These are phyloP conservation scores for Allacma fusca DNA, from an alignment of 2,888 invertebrate species.

Conservation along the genomic window DNA sequence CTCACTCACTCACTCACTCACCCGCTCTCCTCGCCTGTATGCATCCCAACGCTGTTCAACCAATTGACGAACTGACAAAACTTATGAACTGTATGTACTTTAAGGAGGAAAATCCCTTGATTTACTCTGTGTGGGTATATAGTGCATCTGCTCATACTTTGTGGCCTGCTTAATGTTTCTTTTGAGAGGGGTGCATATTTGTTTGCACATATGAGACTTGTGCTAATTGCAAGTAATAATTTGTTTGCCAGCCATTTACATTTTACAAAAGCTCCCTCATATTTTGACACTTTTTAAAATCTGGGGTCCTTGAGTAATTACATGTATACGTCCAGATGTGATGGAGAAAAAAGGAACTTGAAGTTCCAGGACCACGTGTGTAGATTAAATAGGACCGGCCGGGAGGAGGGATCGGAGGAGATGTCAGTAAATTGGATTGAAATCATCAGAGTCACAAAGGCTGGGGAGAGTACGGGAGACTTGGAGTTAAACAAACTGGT, in stretches of 20 bases:
- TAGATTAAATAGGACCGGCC: not conserved
- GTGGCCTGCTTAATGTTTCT: too few species aligned
- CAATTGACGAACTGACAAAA: conserved; percentile 8
- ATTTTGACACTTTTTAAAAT: not conserved
- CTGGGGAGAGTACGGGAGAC: not conserved
- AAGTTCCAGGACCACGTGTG: not conserved
- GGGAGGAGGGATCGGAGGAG: not conserved
- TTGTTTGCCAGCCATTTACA: not conserved
- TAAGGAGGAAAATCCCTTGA: too few species aligned
- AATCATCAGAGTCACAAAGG: not conserved
- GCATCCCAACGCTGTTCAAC: not conserved
- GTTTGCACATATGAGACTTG: not conserved
- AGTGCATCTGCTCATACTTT: too few species aligned
- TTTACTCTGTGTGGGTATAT: too few species aligned
- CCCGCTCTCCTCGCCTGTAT: not conserved
- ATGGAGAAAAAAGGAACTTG: not conserved
- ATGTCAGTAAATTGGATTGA: not conserved
- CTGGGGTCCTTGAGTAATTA: too few species aligned
- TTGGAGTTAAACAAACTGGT: conserved; percentile 33
- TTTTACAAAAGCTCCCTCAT: not conserved
- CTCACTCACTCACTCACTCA: not conserved
- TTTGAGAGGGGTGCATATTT: too few species aligned
- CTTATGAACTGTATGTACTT: not conserved
- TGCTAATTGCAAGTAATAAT: not conserved
- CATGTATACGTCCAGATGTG: not conserved